Conservation (phyloP, 1,140 invertebrate genomes). For the Drosophila kohkoa region DNA sequence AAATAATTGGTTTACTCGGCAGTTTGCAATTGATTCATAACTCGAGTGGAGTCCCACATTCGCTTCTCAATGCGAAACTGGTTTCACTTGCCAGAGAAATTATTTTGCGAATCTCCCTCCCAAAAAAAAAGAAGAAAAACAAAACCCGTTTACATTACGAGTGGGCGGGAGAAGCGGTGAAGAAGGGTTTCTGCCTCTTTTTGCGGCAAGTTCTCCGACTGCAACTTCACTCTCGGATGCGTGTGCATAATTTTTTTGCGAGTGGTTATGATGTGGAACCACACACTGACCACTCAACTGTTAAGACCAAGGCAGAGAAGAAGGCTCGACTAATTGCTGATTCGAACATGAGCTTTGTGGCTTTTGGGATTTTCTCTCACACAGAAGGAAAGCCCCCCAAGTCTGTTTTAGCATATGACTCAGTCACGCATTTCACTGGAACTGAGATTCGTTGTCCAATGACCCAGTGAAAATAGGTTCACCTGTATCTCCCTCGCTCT, state of each 20-base stretch:
- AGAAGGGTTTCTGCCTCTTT: background rate
- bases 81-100: constrained; percentile 77
- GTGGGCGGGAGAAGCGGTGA: background rate
- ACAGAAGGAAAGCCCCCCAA: background rate
- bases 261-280: constrained; percentile 56
- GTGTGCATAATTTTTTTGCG: constrained; percentile 77
- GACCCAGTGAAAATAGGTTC: constrained; percentile 7
- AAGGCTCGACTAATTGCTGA: constrained; percentile 26
- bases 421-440: constrained; percentile 5
- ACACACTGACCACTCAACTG: constrained; percentile 37
- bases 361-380: constrained; percentile 30
- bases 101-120: constrained; percentile 23
- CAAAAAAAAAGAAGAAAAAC: background rate
- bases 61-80: constrained; percentile 43
- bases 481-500: constrained; percentile 6
- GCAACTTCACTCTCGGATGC: constrained; percentile 62
- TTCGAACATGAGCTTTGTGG: constrained; percentile 10
- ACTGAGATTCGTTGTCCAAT: constrained; percentile 1
- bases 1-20: constrained; percentile 13
- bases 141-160: constrained; percentile 60
- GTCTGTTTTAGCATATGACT: constrained; percentile 14
- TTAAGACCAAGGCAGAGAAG: constrained; percentile 7
- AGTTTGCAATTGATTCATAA: background rate
- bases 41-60: background rate
- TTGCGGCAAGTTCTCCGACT: constrained; percentile 19